Percentiles rank a stretch among this genome's conserved stretches.
These are phyloP conservation scores for Lota lota DNA, from an alignment of 2,113 vertebrate species.

Conservation along the genomic window DNA sequence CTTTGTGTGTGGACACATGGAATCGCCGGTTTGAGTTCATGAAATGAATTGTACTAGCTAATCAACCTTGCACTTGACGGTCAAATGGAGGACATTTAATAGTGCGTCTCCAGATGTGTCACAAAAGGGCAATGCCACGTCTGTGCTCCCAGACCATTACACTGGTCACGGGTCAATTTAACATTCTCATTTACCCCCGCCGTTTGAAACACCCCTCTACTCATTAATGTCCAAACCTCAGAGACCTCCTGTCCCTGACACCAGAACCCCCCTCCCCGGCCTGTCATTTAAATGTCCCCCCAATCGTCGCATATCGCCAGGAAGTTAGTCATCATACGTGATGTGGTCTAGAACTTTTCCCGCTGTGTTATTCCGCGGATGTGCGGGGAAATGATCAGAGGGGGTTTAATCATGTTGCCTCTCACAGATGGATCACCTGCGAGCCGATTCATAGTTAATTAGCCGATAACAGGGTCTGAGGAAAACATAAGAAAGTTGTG, in stretches of 20 bases:
- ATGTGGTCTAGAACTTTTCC: conserved; percentile 48
- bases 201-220: not conserved
- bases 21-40: no score
- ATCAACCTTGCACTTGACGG: no score
- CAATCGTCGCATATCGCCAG: not conserved
- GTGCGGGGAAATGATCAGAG: conserved; percentile 25
- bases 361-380: conserved; percentile 11
- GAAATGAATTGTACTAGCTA: no score
- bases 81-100: no score
- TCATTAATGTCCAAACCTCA: not conserved
- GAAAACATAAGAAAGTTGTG: conserved; percentile 63
- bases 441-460: conserved; percentile 77
- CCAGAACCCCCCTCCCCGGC: not conserved
- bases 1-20: no score
- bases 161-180: conserved; percentile 8
- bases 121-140: not conserved
- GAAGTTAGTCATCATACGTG: not conserved
- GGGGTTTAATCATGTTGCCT: conserved; percentile 48
- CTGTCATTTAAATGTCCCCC: not conserved
- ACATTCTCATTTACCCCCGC: not conserved
- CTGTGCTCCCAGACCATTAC: no score
- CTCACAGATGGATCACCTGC: conserved; percentile 70
- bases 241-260: not conserved
- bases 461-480: conserved; percentile 61
- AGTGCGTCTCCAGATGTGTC: no score